Base-by-base conservation (phyloP, 2,888 invertebrate genomes). In the Barypeithes pellucidus region DNA sequence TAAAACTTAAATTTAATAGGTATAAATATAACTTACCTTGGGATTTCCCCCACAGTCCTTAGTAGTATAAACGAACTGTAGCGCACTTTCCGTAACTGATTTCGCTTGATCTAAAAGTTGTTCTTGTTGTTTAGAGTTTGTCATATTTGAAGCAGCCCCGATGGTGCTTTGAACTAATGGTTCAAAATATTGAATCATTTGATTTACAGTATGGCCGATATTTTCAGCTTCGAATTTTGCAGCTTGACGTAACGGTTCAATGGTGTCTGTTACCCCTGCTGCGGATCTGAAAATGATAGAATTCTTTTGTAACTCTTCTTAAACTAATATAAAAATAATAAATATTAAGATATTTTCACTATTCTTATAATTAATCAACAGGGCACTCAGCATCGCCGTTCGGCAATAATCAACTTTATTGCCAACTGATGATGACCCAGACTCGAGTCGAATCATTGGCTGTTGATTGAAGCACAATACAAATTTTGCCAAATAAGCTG, bases 21-120 rank as follows among this genome's bases (percentile, higher is more conserved):
- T n/a, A 39, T 43, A 43, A 20, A 45, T 20, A n/a, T n/a, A 29
- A 76, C 80, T 84, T 75, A 92, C 93, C 86, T 94, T 93, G 0
- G 96, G 95, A 88, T 99, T 99, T 3, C 99, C 99, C 0, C 95
- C 98, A 0, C 95, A 92, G 81, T 96, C 94, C 82, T 96, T 95
- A 1, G 95, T 91, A 0, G 94, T 92, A 77, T 93, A 92, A 59
- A 97, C 89, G 74, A 98, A 88, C 80, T 96, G 95, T 4, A 96
- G 88, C 2, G 95, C 92, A n/a, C 96, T 94, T 87, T 99, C 99
- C 0, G 96, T 91, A 65, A 98, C 97, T 0, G 98, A 98, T 84
- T 98, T 95, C 1, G 96, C 92, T 86, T 97, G 96, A 83, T 98
- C 95, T 74, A 99, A 88, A 66, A 98, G 87, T 57, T 92, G 90